Percentiles rank a stretch among this genome's conserved stretches.
phyloP scores from a whole-genome alignment of 2,888 invertebrate species.

The Chymomyza fuscimana region DNA sequence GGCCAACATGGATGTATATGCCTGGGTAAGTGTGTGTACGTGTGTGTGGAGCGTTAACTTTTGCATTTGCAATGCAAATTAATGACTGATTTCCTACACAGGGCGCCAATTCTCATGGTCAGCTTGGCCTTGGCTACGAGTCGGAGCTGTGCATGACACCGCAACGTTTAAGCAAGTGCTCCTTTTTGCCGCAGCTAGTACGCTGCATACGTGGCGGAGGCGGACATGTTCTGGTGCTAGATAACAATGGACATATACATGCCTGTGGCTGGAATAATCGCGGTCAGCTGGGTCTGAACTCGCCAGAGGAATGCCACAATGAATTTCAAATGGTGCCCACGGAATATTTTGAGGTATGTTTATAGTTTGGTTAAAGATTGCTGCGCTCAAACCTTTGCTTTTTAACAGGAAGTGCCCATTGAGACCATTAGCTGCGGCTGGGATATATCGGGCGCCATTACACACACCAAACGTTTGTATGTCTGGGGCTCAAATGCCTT shows the following conservation, averaged over 20 bases:
- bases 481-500: slow-evolving; percentile 92
- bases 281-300: slow-evolving; percentile 84
- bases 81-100: slow-evolving; percentile 79
- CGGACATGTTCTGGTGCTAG: slow-evolving; percentile 87
- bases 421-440: slow-evolving; percentile 88
- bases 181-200: slow-evolving; percentile 80
- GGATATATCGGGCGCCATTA: slow-evolving; percentile 89
- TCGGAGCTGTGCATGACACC: slow-evolving; percentile 86
- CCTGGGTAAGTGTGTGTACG: slow-evolving; percentile 51
- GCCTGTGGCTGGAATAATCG: slow-evolving; percentile 90
- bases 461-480: slow-evolving; percentile 85
- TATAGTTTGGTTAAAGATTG: not conserved
- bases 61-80: slow-evolving; percentile 69
- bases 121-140: slow-evolving; percentile 85
- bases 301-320: slow-evolving; percentile 66
- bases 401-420: slow-evolving; percentile 83
- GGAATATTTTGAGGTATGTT: slow-evolving; percentile 79
- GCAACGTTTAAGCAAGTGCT: slow-evolving; percentile 74
- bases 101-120: slow-evolving; percentile 93
- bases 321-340: slow-evolving; percentile 80
- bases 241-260: slow-evolving; percentile 85
- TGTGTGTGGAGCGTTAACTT: slow-evolving; percentile 11
- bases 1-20: slow-evolving; percentile 48
- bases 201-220: slow-evolving; percentile 87
- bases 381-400: not conserved